Base-by-base conservation (phyloP, 1,140 invertebrate genomes). In the Bombus ignitus region DNA sequence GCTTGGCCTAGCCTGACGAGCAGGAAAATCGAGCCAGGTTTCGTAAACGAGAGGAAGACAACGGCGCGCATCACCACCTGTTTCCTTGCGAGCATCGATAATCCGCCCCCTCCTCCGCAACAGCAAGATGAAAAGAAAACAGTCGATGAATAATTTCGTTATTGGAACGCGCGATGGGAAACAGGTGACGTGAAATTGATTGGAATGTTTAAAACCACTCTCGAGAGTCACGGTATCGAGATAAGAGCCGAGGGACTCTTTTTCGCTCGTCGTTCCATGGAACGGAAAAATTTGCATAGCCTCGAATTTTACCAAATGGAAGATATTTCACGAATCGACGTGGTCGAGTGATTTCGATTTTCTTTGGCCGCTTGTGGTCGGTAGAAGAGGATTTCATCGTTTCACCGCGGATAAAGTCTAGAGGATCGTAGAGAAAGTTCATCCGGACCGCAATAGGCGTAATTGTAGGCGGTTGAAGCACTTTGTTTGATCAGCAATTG, bases 131-230 rank as follows among this genome's bases (percentile, higher is more conserved):
- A 87, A 90, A 90, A 81, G 88, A 90, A 90, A 90, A 88, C 88
- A 88, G 88, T 88, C 88, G 88, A 81, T 70, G 89, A 85, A 90
- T 90, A 90, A 90, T 88, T 90, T 86, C 28, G 89, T 83, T 74
- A 78, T 59, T 59, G 80, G 35, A 47, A 39, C 47, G 28, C 68
- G 6, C 59, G 9, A 28, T 5, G 15, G 57, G 10, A 65, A 44
- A 32, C 12, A 18, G 35, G 44, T 37, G 68, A 44, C 47, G 79
- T 57, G 65, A 77, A 80, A 89, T 89, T 86, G 87, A 89, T 89
- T 86, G 76, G 47, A 78, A 83, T 28, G 65, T 71, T 77, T 76
- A 39, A n/a, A 15, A 57, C 42, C 37, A 37, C 18, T 35, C 75
- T 59, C 25, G 37, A 5, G 37, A 32, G 28, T 10, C 39, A 72